Evolutionary conservation across 2,888 invertebrate genomes (phyloP).

Genomic region (Epistrophella euchroma): DNA sequence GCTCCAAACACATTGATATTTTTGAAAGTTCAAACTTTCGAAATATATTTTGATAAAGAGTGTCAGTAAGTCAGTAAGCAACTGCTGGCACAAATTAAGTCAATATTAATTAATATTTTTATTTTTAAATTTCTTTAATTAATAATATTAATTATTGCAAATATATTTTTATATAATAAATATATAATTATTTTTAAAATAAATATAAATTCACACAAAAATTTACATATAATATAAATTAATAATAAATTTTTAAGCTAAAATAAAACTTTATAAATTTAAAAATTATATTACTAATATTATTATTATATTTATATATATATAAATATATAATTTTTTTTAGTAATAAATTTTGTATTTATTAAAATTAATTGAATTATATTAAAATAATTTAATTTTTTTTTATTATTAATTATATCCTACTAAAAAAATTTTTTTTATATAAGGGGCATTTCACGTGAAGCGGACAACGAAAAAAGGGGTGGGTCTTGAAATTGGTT

Average conservation of each 20-base stretch:
- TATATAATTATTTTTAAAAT: slow-evolving; percentile 84
- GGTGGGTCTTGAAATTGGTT: no score
- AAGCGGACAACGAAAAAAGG: no score
- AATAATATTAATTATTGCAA: slow-evolving; percentile 85
- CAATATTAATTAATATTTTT: slow-evolving; percentile 86
- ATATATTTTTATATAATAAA: slow-evolving; percentile 77
- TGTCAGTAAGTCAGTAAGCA: no score
- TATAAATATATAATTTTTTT: not conserved
- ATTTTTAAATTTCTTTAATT: slow-evolving; percentile 87
- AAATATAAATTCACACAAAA: slow-evolving; percentile 83
- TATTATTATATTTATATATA: not conserved
- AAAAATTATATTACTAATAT: slow-evolving; percentile 48
- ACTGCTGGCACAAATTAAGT: slow-evolving; percentile 89
- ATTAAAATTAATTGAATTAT: no score
- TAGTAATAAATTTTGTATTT: not conserved
- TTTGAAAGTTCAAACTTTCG: no score
- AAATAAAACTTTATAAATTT: slow-evolving; percentile 85
- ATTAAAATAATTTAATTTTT: no score
- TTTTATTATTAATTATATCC: no score
- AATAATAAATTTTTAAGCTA: slow-evolving; percentile 84
- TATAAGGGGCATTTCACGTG: no score
- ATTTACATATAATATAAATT: slow-evolving; percentile 86
- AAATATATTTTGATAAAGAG: no score
- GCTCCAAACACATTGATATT: no score
- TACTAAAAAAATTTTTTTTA: no score